Evolutionary conservation across 2,888 invertebrate species (phyloP).

Genomic region (Coelogynopora nodosa): DNA sequence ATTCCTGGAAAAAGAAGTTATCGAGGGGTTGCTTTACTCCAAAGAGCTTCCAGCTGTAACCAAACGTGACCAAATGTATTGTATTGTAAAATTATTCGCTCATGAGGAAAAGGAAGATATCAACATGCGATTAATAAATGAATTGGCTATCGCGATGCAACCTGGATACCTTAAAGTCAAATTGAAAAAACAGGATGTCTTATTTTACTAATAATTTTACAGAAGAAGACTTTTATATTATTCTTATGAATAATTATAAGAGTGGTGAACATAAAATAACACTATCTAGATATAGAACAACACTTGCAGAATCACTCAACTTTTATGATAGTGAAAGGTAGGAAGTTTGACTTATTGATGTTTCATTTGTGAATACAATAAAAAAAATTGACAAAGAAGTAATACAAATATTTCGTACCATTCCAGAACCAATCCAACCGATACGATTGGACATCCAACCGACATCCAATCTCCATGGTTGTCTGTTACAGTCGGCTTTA

Average conservation of each 20-base stretch:
- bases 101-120: not conserved
- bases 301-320: not conserved
- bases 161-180: not conserved
- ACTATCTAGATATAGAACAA: not conserved
- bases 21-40: not conserved
- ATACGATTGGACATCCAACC: no score
- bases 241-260: not conserved
- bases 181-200: not conserved
- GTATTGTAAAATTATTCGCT: not conserved
- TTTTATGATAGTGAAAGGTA: not conserved
- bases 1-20: not conserved
- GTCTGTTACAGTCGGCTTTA: no score
- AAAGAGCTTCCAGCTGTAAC: not conserved
- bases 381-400: not conserved
- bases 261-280: not conserved
- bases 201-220: not conserved
- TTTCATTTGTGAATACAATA: not conserved
- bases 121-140: not conserved
- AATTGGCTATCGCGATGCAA: not conserved
- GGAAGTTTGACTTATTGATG: not conserved
- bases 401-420: no score
- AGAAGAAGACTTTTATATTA: not conserved
- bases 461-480: no score
- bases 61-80: not conserved
- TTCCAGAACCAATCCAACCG: no score